Conservation (phyloP, 2,888 invertebrate genomes). For the Coleophora flavipennella region DNA sequence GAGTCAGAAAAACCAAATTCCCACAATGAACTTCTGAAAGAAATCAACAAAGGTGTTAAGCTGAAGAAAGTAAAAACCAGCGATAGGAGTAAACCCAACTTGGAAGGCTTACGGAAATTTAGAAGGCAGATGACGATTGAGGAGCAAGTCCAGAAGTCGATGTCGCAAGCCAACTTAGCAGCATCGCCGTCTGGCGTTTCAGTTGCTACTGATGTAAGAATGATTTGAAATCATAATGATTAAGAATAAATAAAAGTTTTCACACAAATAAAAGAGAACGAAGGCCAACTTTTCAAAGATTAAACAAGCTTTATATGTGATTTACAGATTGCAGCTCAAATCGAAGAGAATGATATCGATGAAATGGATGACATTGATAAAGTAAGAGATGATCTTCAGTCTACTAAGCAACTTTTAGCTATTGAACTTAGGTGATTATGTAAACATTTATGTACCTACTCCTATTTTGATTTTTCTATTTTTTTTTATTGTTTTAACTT, state of each 20-base stretch:
- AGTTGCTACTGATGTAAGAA: slow-evolving; percentile 19
- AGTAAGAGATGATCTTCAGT: slow-evolving; percentile 90
- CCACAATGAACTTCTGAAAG: slow-evolving; percentile 85
- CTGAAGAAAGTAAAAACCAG: slow-evolving; percentile 85
- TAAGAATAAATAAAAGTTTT: background rate
- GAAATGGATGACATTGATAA: slow-evolving; percentile 94
- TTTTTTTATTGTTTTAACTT: background rate
- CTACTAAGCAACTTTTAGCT: slow-evolving; percentile 91
- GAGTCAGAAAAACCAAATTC: slow-evolving; percentile 87
- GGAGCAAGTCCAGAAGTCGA: slow-evolving; percentile 88
- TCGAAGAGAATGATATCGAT: slow-evolving; percentile 80
- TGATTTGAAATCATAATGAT: background rate
- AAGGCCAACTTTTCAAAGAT: too few species aligned
- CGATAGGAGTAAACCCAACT: slow-evolving; percentile 87
- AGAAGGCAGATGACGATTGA: slow-evolving; percentile 92
- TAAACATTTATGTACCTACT: background rate
- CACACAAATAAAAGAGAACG: too few species aligned
- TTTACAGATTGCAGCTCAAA: slow-evolving; percentile 21
- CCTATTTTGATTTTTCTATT: background rate
- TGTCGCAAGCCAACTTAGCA: slow-evolving; percentile 77
- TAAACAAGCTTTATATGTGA: slow-evolving; percentile 19
- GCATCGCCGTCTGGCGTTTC: slow-evolving; percentile 60
- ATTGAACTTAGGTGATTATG: slow-evolving; percentile 77
- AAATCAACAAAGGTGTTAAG: slow-evolving; percentile 84
- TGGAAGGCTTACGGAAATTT: slow-evolving; percentile 89